phyloP scores from a whole-genome alignment of 2,113 vertebrate genomes.

The Columbina picui region DNA sequence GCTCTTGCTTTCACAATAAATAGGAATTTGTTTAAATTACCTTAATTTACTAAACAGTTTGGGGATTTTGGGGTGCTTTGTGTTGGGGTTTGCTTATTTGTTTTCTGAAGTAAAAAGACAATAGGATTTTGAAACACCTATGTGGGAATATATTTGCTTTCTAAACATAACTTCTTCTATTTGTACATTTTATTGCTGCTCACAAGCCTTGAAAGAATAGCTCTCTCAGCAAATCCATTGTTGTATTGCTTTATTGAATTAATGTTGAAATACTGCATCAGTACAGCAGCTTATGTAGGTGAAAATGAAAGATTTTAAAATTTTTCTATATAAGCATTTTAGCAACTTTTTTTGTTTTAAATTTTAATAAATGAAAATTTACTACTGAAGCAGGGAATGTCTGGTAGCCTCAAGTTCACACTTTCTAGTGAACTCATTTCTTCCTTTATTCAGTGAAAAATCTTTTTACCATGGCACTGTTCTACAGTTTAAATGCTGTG shows the following conservation, averaged over 20 bases:
- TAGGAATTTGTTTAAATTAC: not conserved
- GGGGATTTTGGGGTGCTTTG: too few species aligned
- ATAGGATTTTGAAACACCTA: not conserved
- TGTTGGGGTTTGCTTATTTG: too few species aligned
- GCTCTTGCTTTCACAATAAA: slow-evolving; percentile 40
- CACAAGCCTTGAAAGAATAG: not conserved
- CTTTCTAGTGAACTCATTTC: not conserved
- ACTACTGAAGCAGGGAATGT: not conserved
- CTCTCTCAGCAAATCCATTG: not conserved
- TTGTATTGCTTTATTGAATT: not conserved
- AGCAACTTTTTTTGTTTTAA: not conserved
- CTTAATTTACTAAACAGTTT: not conserved
- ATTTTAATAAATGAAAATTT: not conserved
- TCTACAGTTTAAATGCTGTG: not conserved
- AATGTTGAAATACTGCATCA: not conserved
- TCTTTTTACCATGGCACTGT: not conserved
- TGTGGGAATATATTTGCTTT: not conserved
- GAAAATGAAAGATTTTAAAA: not conserved
- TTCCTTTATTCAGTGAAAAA: not conserved
- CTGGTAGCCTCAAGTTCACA: not conserved
- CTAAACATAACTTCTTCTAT: not conserved
- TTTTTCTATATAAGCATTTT: not conserved
- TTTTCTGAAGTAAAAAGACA: not conserved
- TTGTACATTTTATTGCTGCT: not conserved
- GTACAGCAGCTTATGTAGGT: not conserved